A percentile compares a stretch with the other conserved stretches of the same genome.
Evolutionary conservation across 2,888 invertebrate species (phyloP).

Genomic region (Drosophila phalerata): DNA sequence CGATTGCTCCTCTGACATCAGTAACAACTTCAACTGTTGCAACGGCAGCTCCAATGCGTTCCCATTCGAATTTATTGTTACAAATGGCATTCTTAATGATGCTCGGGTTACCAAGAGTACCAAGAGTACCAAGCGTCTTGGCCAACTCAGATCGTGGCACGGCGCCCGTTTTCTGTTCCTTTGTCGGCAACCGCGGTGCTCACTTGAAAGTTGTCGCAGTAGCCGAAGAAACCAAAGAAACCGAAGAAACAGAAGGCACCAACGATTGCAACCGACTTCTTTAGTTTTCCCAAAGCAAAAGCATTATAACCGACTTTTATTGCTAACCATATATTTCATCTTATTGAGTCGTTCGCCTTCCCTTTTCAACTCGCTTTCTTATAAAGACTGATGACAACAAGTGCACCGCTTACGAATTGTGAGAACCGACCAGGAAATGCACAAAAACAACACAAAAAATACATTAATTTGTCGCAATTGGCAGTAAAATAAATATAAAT

Average conservation of each 20-base stretch:
- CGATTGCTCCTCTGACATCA: slow-evolving; percentile 69
- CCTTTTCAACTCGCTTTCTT: slow-evolving; percentile 17
- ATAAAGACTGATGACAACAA: slow-evolving; percentile 48
- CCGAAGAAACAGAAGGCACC: slow-evolving; percentile 9
- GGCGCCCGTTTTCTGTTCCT: slow-evolving; percentile 74
- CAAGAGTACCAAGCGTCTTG: slow-evolving; percentile 15
- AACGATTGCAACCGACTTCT: slow-evolving; percentile 31
- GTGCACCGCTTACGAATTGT: slow-evolving; percentile 42
- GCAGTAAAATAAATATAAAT: slow-evolving; percentile 1
- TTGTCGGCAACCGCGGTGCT: slow-evolving; percentile 68
- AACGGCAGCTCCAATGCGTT: slow-evolving; percentile 45
- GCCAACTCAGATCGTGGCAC: slow-evolving; percentile 30
- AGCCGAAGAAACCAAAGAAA: slow-evolving; percentile 34
- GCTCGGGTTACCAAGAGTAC: slow-evolving; percentile 52
- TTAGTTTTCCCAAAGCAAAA: slow-evolving; percentile 71
- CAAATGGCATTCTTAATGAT: slow-evolving; percentile 84
- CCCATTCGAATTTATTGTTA: slow-evolving; percentile 83
- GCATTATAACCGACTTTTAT: slow-evolving; percentile 84
- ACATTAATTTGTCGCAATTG: slow-evolving; percentile 6
- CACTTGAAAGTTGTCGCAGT: slow-evolving; percentile 62
- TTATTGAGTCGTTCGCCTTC: slow-evolving; percentile 83
- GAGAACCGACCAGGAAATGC: slow-evolving; percentile 19
- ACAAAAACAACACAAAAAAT: slow-evolving; percentile 3
- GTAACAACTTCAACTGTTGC: slow-evolving; percentile 40
- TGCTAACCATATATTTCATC: slow-evolving; percentile 84